These are phyloP conservation scores for Exaiptasia diaphana DNA, from an alignment of 64 coral and sea anemone species.

Conservation along the genomic window DNA sequence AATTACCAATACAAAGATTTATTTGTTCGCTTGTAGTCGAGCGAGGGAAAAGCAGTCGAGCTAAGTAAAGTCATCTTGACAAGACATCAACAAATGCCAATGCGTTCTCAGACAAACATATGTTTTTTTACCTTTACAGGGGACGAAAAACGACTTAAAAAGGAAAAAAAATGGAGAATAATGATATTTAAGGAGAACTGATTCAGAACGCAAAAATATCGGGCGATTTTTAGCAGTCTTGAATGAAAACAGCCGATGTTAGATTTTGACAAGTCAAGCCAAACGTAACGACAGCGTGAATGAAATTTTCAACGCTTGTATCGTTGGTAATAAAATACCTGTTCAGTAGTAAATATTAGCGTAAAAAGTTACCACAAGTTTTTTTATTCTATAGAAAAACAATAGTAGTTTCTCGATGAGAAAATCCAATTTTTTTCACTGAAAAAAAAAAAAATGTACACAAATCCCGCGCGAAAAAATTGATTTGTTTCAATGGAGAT, in stretches of 20 bases:
- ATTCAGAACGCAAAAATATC: too few species aligned
- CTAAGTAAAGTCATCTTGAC: too few species aligned
- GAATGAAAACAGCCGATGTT: neutral
- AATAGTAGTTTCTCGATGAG: neutral
- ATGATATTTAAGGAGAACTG: too few species aligned
- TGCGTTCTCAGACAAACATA: too few species aligned
- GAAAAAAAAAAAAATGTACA: too few species aligned
- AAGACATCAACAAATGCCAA: too few species aligned
- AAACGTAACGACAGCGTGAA: neutral
- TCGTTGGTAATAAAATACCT: neutral
- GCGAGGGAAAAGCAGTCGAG: too few species aligned
- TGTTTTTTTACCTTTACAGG: too few species aligned
- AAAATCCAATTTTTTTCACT: neutral
- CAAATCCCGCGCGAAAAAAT: conserved; percentile 7
- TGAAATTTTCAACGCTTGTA: neutral
- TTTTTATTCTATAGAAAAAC: neutral
- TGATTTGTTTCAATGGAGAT: conserved; percentile 20
- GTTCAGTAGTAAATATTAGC: neutral
- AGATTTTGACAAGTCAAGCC: conserved; percentile 3
- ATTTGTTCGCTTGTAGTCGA: too few species aligned
- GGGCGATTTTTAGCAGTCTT: neutral
- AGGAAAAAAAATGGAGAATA: too few species aligned
- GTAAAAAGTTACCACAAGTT: neutral
- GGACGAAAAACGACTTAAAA: too few species aligned
- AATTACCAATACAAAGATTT: too few species aligned